These are phyloP conservation scores for Malurus melanocephalus DNA, from an alignment of 2,113 vertebrate genomes.

Conservation along the genomic window DNA sequence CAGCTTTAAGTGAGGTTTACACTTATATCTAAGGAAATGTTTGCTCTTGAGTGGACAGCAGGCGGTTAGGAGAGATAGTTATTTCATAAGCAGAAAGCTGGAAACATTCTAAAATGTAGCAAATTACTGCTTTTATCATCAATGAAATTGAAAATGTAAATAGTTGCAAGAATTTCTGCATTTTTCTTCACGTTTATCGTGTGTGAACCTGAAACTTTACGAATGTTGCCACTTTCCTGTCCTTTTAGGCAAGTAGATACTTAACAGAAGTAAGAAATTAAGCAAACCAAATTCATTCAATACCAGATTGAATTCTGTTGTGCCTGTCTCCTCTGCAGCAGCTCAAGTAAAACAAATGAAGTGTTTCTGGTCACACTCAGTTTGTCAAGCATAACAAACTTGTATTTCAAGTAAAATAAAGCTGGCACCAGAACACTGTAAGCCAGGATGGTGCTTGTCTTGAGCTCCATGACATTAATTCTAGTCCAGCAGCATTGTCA, in stretches of 20 bases:
- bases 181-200: neutral
- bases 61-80: neutral
- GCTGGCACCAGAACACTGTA: neutral
- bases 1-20: neutral
- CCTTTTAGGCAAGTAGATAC: neutral
- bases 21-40: neutral
- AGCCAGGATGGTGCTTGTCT: neutral
- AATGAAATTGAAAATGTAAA: neutral
- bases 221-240: neutral
- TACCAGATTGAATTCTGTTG: fast-evolving
- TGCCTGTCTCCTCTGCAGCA: neutral
- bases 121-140: neutral
- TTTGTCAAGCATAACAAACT: slow-evolving; percentile 17
- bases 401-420: neutral
- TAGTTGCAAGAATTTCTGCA: neutral
- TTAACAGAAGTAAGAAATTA: neutral
- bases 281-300: neutral
- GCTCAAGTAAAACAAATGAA: neutral
- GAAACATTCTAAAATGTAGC: neutral
- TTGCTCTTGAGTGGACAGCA: neutral
- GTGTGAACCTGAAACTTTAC: neutral
- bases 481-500: neutral
- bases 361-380: neutral
- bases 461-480: neutral
- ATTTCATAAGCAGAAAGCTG: neutral